phyloP scores from a whole-genome alignment of 2,888 invertebrate genomes.

The Athalia cordata region DNA sequence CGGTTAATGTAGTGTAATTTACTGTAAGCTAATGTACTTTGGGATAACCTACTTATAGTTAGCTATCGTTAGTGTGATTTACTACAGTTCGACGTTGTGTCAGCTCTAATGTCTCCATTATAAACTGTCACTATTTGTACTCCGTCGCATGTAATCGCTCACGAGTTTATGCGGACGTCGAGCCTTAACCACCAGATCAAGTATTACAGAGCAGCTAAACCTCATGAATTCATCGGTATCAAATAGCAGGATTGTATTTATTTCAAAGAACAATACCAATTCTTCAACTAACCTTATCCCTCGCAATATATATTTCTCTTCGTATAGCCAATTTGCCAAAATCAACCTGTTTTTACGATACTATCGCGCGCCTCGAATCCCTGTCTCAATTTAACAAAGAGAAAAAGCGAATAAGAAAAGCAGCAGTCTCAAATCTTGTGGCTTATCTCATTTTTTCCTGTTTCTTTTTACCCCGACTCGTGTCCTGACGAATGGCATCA shows the following conservation, averaged over 20 bases:
- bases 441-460: slow-evolving; percentile 24
- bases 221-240: too few relatives aligned
- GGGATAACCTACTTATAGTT: slow-evolving; percentile 28
- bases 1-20: slow-evolving; percentile 24
- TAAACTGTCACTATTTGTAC: background rate
- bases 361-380: slow-evolving; percentile 4
- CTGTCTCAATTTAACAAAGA: slow-evolving; percentile 27
- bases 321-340: slow-evolving; percentile 20
- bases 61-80: slow-evolving; percentile 13
- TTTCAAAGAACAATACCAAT: too few relatives aligned
- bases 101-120: background rate
- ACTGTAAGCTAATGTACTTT: slow-evolving; percentile 10
- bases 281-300: too few relatives aligned
- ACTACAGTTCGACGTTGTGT: slow-evolving; percentile 5
- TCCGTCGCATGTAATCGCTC: too few relatives aligned
- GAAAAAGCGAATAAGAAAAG: background rate
- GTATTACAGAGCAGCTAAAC: too few relatives aligned
- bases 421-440: background rate
- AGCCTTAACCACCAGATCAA: too few relatives aligned
- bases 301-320: slow-evolving; percentile 4
- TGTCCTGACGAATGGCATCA: slow-evolving; percentile 32
- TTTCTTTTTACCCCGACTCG: background rate
- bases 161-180: too few relatives aligned
- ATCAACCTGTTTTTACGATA: slow-evolving; percentile 23
- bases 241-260: too few relatives aligned